Percentiles rank a stretch among this genome's conserved stretches.
Conservation (phyloP, 1,140 invertebrate genomes). For the Oedothorax gibbosus region DNA sequence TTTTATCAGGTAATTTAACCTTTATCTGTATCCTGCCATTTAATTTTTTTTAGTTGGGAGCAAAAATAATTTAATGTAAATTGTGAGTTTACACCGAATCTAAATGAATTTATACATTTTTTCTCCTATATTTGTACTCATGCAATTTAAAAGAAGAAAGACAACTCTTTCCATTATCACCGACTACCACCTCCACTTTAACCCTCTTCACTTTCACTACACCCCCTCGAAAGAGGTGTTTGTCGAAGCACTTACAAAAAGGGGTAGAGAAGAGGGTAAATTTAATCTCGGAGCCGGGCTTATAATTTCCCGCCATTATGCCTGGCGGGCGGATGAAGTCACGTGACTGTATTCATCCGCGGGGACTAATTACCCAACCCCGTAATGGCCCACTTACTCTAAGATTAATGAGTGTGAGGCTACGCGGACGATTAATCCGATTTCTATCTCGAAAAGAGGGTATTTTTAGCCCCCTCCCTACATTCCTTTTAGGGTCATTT, state of each 20-base stretch:
- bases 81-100: too few relatives aligned
- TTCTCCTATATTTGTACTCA: neutral
- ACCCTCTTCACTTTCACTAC: neutral
- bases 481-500: constrained; percentile 2
- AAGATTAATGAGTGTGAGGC: constrained; percentile 57
- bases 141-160: neutral
- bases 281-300: constrained; percentile 55
- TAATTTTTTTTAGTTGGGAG: too few relatives aligned
- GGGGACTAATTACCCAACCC: constrained; percentile 58
- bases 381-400: constrained; percentile 57
- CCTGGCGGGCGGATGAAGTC: constrained; percentile 50
- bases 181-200: neutral
- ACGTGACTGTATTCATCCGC: constrained; percentile 61
- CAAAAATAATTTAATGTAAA: too few relatives aligned
- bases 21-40: too few relatives aligned
- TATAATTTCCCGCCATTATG: constrained; percentile 61
- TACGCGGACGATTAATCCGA: constrained; percentile 56
- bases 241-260: constrained; percentile 31
- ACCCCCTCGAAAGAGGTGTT: constrained; percentile 11
- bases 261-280: constrained; percentile 25
- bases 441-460: constrained; percentile 44
- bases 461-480: constrained; percentile 41
- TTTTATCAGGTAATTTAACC: too few relatives aligned
- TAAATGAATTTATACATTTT: neutral
- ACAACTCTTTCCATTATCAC: neutral